Evolutionary conservation across 2,888 invertebrate species (phyloP).

Genomic region (Therioaphis trifolii): DNA sequence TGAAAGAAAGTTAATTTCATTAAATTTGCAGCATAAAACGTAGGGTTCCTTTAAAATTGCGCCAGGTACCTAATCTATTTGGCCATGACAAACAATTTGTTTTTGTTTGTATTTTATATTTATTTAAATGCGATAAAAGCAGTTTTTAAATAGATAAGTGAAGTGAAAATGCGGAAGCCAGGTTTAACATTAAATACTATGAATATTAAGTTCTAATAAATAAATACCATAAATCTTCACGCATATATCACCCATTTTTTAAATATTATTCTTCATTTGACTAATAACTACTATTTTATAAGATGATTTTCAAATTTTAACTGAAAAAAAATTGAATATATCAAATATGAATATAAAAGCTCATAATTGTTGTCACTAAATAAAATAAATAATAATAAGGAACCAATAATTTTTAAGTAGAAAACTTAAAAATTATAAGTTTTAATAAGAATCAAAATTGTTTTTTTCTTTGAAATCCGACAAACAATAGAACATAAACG

Average conservation of each 20-base stretch:
- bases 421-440: no score
- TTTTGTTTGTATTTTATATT: neutral
- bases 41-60: neutral
- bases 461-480: neutral
- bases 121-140: slow-evolving; percentile 6
- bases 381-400: no score
- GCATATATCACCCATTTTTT: no score
- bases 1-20: slow-evolving; percentile 46
- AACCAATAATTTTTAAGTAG: no score
- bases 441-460: no score
- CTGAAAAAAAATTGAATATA: no score
- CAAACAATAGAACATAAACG: neutral
- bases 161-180: neutral
- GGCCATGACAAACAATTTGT: slow-evolving; percentile 39
- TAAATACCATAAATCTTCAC: neutral
- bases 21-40: slow-evolving; percentile 18
- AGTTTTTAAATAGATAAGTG: neutral
- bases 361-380: no score
- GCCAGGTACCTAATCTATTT: no score
- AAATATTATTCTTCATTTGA: no score
- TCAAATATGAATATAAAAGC: no score
- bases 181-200: neutral
- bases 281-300: no score
- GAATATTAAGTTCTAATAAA: neutral
- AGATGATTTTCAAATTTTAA: no score